Evolutionary conservation across 2,888 invertebrate genomes (phyloP), one percentile per base, ranked within the genome.

Genomic region (Leucoptera coffeella): DNA sequence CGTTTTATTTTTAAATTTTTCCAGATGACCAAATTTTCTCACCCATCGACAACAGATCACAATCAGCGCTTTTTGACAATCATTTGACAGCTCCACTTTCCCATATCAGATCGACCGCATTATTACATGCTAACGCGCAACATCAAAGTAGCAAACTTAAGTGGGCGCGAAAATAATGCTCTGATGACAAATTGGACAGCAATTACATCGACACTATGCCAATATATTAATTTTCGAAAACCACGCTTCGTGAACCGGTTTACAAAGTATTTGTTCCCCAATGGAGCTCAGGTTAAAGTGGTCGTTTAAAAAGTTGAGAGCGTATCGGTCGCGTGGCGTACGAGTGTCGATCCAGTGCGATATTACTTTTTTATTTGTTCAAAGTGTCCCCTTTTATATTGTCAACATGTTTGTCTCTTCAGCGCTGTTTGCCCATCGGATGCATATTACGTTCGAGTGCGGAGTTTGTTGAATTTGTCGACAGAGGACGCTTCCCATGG

Each of bases 351-450:
- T n/a, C n/a, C 29, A 37, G 31, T 43, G 39, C 20, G 27, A 58
- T 65, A 65, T 65, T 64, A 50, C 58, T 58, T 65, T 65, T 67
- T 67, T 67, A 67, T 67, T 67, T 65, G 60, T 44, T 50, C 42
- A 46, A 44, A 45, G 41, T n/a, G n/a, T 50, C 57, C 58, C 56
- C 58, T 47, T 43, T 50, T 55, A 55, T 57, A 45, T 62, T 64
- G 67, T 59, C 64, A 64, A 61, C 64, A 56, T 61, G 54, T 59
- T 23, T 27, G 27, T 12, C 13, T 12, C 12, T 15, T 20, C 7
- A 9, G 20, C 8, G 14, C 4, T 12, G 23, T 27, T 27, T 27
- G 27, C 27, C 11, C 17, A 27, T 23, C 15, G 27, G 27, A 27
- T 27, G 21, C 15, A 27, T 27, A 27, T 27, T 27, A 27, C 11